Evolutionary conservation across 2,113 vertebrate genomes (phyloP).

Genomic region (Semicossyphus pulcher): DNA sequence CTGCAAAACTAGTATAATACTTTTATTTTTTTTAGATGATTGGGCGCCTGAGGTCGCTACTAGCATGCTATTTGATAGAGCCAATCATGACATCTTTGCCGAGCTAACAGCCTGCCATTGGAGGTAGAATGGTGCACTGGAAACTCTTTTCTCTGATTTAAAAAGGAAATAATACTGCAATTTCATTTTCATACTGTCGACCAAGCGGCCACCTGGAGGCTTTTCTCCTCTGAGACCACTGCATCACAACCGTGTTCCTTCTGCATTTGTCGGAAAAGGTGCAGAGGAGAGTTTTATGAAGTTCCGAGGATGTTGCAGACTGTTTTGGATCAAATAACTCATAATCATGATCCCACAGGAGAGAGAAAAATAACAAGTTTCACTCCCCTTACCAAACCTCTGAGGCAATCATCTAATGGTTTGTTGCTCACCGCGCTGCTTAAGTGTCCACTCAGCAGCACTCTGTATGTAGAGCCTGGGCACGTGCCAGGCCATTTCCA

Average conservation of each 20-base stretch:
- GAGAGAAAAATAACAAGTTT: conserved; percentile 53
- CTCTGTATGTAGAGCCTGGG: conserved; percentile 51
- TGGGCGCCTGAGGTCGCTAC: background rate
- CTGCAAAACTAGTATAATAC: background rate
- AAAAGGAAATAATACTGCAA: conserved; percentile 14
- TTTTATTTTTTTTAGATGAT: conserved; percentile 2
- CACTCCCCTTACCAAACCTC: conserved; percentile 51
- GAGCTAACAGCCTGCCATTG: conserved; percentile 23
- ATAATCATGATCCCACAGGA: conserved; percentile 17
- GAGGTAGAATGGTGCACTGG: background rate
- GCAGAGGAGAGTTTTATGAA: background rate
- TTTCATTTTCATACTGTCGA: conserved; percentile 22
- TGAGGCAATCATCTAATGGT: conserved; percentile 78
- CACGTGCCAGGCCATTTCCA: conserved; percentile 66
- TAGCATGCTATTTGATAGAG: conserved; percentile 8
- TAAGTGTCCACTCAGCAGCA: conserved; percentile 76
- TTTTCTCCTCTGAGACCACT: background rate
- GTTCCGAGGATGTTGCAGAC: conserved; percentile 12
- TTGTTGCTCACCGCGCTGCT: conserved; percentile 30
- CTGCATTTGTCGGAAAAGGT: background rate
- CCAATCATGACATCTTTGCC: background rate
- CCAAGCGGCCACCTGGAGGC: conserved; percentile 15
- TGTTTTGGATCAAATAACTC: conserved; percentile 29
- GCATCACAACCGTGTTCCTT: background rate
- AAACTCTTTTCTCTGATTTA: background rate